Evolutionary conservation across 1,140 invertebrate species (phyloP).

Genomic region (Phocides pigmalion): DNA sequence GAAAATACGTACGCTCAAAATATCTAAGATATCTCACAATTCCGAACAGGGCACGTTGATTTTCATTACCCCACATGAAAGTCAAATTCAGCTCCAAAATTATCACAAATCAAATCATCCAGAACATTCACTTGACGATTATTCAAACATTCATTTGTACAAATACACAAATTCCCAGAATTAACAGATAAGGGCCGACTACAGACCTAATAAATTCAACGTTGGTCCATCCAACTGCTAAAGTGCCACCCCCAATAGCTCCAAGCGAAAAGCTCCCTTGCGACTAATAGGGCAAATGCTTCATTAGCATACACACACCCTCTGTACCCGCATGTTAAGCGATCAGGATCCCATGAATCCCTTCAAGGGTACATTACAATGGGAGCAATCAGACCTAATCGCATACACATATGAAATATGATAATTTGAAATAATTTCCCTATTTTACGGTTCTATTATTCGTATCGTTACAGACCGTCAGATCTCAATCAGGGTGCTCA

Average conservation of each 20-base stretch:
- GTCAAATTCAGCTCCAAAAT: not conserved
- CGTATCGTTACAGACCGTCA: too few species aligned
- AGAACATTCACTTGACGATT: not conserved
- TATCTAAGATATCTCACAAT: too few species aligned
- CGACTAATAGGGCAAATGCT: not conserved
- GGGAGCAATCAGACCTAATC: too few species aligned
- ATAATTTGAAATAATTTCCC: too few species aligned
- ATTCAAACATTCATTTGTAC: not conserved
- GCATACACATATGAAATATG: too few species aligned
- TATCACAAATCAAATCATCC: not conserved
- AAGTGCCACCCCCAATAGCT: slow-evolving; percentile 6
- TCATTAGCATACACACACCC: slow-evolving; percentile 10
- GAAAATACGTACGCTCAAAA: too few species aligned
- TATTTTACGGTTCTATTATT: too few species aligned
- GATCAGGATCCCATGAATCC: too few species aligned
- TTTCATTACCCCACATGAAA: too few species aligned
- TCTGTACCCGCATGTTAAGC: not conserved
- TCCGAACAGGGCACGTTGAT: too few species aligned
- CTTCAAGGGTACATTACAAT: not conserved
- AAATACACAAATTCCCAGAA: slow-evolving; percentile 6
- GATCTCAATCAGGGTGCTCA: too few species aligned
- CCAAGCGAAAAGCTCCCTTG: not conserved
- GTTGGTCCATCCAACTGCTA: not conserved
- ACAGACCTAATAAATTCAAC: not conserved
- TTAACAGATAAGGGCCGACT: not conserved